phyloP scores from a whole-genome alignment of 2,113 vertebrate genomes.

The Tupaia chinensis region DNA sequence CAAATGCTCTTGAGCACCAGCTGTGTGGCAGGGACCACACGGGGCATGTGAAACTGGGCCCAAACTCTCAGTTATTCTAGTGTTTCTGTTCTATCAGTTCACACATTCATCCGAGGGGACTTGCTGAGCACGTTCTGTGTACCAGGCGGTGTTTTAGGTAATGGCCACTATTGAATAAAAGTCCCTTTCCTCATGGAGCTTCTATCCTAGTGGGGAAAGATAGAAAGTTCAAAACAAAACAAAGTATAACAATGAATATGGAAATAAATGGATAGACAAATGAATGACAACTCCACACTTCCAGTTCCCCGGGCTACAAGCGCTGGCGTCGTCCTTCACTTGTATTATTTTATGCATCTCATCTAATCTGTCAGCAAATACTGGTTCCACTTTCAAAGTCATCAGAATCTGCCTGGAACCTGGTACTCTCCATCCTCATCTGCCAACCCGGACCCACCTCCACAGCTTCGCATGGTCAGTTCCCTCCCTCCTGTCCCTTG shows the following conservation, averaged over 20 bases:
- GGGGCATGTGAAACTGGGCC: not conserved
- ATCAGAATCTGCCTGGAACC: not conserved
- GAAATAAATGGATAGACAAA: conserved; percentile 8
- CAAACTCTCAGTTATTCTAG: not conserved
- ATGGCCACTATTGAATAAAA: not conserved
- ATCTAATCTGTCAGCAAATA: not conserved
- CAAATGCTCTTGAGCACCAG: conserved; percentile 31
- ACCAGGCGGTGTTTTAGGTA: conserved; percentile 45
- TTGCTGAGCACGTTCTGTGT: conserved; percentile 18
- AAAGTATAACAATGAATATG: not conserved
- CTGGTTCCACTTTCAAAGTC: conserved; percentile 35
- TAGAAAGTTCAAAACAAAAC: not conserved
- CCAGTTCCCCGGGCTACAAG: not conserved
- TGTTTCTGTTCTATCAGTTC: not conserved
- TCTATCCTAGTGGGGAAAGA: conserved; percentile 34
- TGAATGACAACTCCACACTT: not conserved
- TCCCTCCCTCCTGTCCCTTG: no score
- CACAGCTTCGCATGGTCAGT: not conserved
- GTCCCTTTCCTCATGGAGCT: conserved; percentile 18
- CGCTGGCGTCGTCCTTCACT: not conserved
- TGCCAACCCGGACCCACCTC: not conserved
- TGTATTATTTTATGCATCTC: not conserved
- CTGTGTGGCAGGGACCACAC: conserved; percentile 15
- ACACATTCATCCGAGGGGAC: conserved; percentile 15
- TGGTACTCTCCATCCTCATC: not conserved